phyloP scores from a whole-genome alignment of 2,888 invertebrate species.

The Lycia hirtaria region DNA sequence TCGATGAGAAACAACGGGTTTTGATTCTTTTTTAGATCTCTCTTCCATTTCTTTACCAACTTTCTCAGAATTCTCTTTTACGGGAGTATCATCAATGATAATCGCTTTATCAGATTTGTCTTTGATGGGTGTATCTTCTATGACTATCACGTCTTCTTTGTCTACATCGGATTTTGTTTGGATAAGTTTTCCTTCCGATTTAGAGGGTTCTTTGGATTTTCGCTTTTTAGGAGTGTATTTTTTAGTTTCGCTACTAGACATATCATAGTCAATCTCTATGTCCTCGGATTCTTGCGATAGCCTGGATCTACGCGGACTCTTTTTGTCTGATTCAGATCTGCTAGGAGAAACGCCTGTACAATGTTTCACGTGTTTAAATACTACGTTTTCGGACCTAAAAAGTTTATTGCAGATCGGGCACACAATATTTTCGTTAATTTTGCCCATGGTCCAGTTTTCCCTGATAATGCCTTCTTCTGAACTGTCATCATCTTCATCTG shows the following conservation, averaged over 20 bases:
- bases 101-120: conserved; percentile 64
- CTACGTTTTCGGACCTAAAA: conserved; percentile 80
- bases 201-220: conserved; percentile 61
- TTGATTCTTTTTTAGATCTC: conserved; percentile 11
- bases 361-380: conserved; percentile 83
- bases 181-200: conserved; percentile 36
- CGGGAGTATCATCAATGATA: conserved; percentile 65
- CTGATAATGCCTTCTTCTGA: conserved; percentile 63
- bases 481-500: conserved; percentile 55
- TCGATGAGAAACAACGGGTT: conserved; percentile 1
- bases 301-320: conserved; percentile 61
- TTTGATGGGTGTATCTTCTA: conserved; percentile 66
- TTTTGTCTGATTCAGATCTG: conserved; percentile 73
- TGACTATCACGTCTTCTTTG: conserved; percentile 64
- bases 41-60: conserved; percentile 28
- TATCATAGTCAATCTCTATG: conserved; percentile 60
- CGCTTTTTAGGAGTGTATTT: conserved; percentile 56
- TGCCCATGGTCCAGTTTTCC: conserved; percentile 84
- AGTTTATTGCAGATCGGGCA: conserved; percentile 81
- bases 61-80: conserved; percentile 47
- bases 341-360: conserved; percentile 79
- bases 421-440: conserved; percentile 81
- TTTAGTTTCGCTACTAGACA: conserved; percentile 43
- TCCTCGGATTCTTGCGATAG: conserved; percentile 66
- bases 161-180: conserved; percentile 44